Evolutionary conservation across 2,113 vertebrate species (phyloP).

Genomic region (Mirza zaza): DNA sequence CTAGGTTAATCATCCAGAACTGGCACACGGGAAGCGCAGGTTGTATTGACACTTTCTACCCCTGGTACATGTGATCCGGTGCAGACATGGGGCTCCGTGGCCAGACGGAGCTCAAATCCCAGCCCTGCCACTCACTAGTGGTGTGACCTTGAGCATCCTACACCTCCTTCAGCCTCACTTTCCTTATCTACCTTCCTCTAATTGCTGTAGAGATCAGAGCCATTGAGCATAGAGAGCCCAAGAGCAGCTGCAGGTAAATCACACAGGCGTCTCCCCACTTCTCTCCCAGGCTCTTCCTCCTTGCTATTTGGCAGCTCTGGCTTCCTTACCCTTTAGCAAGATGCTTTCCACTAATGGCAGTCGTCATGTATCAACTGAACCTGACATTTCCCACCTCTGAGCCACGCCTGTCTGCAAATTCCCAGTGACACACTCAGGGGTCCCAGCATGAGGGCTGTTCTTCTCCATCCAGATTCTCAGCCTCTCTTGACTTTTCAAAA

Average conservation of each 20-base stretch:
- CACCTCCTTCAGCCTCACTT: not conserved
- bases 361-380: not conserved
- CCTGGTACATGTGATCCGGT: not conserved
- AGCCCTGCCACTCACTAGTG: not conserved
- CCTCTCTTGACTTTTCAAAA: not conserved
- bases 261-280: fast-evolving
- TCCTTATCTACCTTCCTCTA: not conserved
- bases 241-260: fast-evolving
- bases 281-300: not conserved
- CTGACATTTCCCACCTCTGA: not conserved
- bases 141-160: not conserved
- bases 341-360: not conserved
- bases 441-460: not conserved
- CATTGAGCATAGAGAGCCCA: fast-evolving
- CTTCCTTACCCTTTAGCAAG: not conserved
- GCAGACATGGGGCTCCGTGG: not conserved
- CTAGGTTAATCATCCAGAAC: not conserved
- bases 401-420: not conserved
- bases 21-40: no score
- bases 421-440: not conserved
- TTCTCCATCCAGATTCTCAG: not conserved
- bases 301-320: not conserved
- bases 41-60: not conserved
- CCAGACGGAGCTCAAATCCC: not conserved
- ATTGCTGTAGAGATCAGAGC: fast-evolving